Evolutionary conservation across 2,797 vertebrate genomes (phyloP), one percentile per base, ranked within the genome.

Genomic region (Pampus argenteus): DNA sequence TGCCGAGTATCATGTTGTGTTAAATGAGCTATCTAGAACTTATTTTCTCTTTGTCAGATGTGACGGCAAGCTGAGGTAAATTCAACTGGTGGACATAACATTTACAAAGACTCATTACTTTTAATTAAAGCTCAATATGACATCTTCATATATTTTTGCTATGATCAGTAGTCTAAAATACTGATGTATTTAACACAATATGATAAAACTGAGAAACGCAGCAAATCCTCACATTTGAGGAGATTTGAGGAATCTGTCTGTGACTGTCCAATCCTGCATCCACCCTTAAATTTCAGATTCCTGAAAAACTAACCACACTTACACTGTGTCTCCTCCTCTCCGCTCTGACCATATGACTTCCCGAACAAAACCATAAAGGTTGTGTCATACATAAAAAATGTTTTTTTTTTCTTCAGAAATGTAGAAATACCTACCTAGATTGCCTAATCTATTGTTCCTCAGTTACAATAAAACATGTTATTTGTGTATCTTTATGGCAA

Each of bases 11-110:
- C 15, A 42, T 77, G 73, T 67, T 82, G 68, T 66, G 67, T 71
- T 50, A 85, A 86, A 83, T 76, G 49, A 84, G 66, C 74, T 61
- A 42, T 71, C 68, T 42, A 29, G 45, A 73, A 67, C 78, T 68
- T 77, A 26, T 76, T 58, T 85, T 75, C 40, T 76, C 72, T 77
- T 45, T 60, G 74, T 79, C 34, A 59, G 50, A 61, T 51, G 13
- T 61, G 75, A 74, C 44, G 70, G 51, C 54, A 56, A 15, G 28
- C 64, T 2, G 4, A 64, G 59, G 34, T 59, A 55, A 82, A 72
- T 76, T 67, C 29, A 48, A 49, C 13, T 18, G 40, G 34, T 60
- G 18, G 34, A 25, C 38, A 58, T 10, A 13, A 31, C 15, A 7
- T 11, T 11, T 31, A 31, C 13, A 36, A 13, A 36, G 11, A 11